These are phyloP conservation scores for Steatocranus sp. DNA, from an alignment of 2,797 vertebrate genomes.

Conservation along the genomic window DNA sequence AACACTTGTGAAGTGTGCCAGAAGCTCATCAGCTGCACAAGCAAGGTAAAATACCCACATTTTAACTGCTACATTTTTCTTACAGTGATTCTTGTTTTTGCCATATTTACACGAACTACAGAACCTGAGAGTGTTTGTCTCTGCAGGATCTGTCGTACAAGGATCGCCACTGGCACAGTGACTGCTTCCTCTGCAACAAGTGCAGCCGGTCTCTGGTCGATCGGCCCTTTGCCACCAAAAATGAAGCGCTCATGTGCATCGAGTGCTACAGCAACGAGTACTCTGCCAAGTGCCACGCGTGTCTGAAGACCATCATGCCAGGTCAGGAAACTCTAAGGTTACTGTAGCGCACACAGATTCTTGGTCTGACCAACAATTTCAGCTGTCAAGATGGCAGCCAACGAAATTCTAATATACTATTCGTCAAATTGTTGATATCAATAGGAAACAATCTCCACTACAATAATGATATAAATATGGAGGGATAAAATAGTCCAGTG, in stretches of 20 bases:
- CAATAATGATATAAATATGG: neutral
- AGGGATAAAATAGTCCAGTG: neutral
- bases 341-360: neutral
- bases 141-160: slow-evolving; percentile 91
- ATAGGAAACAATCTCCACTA: neutral
- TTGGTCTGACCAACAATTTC: neutral
- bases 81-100: neutral
- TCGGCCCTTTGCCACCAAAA: slow-evolving; percentile 87
- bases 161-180: slow-evolving; percentile 91
- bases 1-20: slow-evolving; percentile 87
- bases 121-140: neutral
- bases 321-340: slow-evolving; percentile 68
- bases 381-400: neutral
- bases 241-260: slow-evolving; percentile 85
- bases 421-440: neutral
- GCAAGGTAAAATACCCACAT: slow-evolving; percentile 79
- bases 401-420: neutral
- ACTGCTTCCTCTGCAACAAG: slow-evolving; percentile 87
- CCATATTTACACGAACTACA: neutral
- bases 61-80: neutral
- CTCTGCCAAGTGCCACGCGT: slow-evolving; percentile 88
- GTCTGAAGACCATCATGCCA: slow-evolving; percentile 93
- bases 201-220: slow-evolving; percentile 86
- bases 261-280: slow-evolving; percentile 91
- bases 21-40: slow-evolving; percentile 86